phyloP scores from a whole-genome alignment of 2,113 vertebrate species.

The Halichoeres trimaculatus region DNA sequence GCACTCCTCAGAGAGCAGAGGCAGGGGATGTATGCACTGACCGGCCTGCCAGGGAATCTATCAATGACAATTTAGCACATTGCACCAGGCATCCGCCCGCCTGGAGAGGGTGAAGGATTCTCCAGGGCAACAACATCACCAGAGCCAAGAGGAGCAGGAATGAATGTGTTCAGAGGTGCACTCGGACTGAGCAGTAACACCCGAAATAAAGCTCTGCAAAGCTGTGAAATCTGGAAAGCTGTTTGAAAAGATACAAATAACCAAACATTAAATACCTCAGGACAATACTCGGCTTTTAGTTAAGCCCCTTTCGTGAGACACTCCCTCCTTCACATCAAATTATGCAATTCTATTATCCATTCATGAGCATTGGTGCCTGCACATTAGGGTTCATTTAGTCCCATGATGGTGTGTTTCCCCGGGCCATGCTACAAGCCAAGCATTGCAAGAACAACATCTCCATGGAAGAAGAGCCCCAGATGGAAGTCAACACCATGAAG shows the following conservation, averaged over 20 bases:
- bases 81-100: slow-evolving; percentile 41
- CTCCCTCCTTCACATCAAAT: slow-evolving; percentile 49
- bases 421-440: slow-evolving; percentile 58
- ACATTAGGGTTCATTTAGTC: slow-evolving; percentile 67
- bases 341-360: slow-evolving; percentile 68
- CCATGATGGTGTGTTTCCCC: slow-evolving; percentile 61
- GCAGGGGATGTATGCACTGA: slow-evolving; percentile 56
- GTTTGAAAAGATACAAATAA: slow-evolving; percentile 11
- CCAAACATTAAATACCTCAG: slow-evolving; percentile 56
- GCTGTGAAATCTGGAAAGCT: slow-evolving; percentile 6
- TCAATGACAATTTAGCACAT: slow-evolving; percentile 71
- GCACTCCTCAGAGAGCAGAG: slow-evolving; percentile 61
- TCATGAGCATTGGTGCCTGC: slow-evolving; percentile 71
- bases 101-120: slow-evolving; percentile 54
- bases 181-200: slow-evolving; percentile 1
- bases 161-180: slow-evolving; percentile 21
- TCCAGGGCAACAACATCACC: slow-evolving; percentile 54
- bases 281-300: slow-evolving; percentile 62
- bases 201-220: background rate
- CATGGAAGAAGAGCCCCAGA: slow-evolving; percentile 53
- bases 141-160: slow-evolving; percentile 39
- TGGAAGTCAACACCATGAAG: slow-evolving; percentile 53
- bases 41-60: slow-evolving; percentile 69
- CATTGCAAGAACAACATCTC: slow-evolving; percentile 68
- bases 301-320: slow-evolving; percentile 60